These are phyloP conservation scores for Rhagonycha lutea DNA, from an alignment of 2,888 invertebrate genomes.

Conservation along the genomic window DNA sequence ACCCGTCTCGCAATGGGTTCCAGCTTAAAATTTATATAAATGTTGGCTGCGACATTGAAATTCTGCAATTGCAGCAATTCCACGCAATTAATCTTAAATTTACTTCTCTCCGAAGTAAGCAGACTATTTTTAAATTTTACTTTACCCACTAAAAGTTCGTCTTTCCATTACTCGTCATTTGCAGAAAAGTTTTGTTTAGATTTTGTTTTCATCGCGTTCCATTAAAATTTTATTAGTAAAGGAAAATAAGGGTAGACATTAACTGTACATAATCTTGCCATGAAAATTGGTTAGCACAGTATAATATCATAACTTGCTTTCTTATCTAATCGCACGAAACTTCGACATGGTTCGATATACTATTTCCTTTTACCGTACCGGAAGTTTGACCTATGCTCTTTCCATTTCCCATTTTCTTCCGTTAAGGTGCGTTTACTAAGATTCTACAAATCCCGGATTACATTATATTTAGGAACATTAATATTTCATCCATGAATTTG, in stretches of 20 bases:
- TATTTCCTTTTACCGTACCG: conserved; percentile 28
- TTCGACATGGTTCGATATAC: conserved; percentile 29
- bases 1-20: conserved; percentile 28
- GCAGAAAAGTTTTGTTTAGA: neutral
- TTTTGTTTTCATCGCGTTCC: neutral
- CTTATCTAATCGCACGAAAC: conserved; percentile 29
- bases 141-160: neutral
- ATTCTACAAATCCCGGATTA: neutral
- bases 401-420: conserved; percentile 27
- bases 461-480: neutral
- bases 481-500: neutral
- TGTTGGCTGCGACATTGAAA: conserved; percentile 26
- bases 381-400: conserved; percentile 28
- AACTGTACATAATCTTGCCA: conserved; percentile 8
- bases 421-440: conserved; percentile 10
- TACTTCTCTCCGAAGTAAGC: neutral
- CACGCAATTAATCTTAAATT: conserved; percentile 15
- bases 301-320: conserved; percentile 25
- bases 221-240: neutral
- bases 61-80: conserved; percentile 27
- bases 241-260: neutral
- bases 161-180: neutral
- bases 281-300: conserved; percentile 21
- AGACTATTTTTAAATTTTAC: neutral
- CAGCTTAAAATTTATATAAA: conserved; percentile 31